Evolutionary conservation across 2,888 invertebrate genomes (phyloP), one percentile per base, ranked within the genome.

Genomic region (Marronus borbonicus): DNA sequence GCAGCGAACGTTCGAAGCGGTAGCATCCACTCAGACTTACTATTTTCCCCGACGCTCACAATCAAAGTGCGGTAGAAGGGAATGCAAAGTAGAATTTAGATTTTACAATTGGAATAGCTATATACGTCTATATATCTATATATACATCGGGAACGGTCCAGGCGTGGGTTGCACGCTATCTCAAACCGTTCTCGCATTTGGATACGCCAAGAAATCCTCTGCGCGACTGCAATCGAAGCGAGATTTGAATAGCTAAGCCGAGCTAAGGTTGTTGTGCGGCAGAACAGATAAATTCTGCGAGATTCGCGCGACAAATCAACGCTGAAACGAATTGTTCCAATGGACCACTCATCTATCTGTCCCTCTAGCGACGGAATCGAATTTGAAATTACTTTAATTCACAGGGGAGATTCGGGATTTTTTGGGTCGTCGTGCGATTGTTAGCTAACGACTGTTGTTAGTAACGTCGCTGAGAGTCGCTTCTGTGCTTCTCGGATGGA

Each of bases 371-470:
- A 86, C 87, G 87, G 88, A 88, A 88, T 89, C 89, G 89, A 89
- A 89, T 89, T 88, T 88, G 88, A 88, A 89, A 89, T 89, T 88
- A 88, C 88, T 89, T 89, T 89, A 89, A 89, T 89, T 89, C 89
- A 86, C 88, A 86, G 86, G 89, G 88, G 88, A 89, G 88, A 86
- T 86, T 86, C 86, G 84, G 87, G 87, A 87, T 87, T 88, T 44
- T 88, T 88, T 87, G 85, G 78, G 78, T 78, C 80, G 79, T 78
- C 80, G 79, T 78, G 81, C 86, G 85, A 86, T 86, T 85, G 85
- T 86, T 84, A 83, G 83, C 86, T 87, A 87, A 87, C 86, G 87
- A 88, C 86, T 86, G 86, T 87, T 87, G 86, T 87, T 87, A 87
- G 86, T 82, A 83, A 84, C 84, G 85, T 83, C 83, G 80, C 69